phyloP scores from a whole-genome alignment of 2,888 invertebrate genomes.

The Hypolimnas misippus region DNA sequence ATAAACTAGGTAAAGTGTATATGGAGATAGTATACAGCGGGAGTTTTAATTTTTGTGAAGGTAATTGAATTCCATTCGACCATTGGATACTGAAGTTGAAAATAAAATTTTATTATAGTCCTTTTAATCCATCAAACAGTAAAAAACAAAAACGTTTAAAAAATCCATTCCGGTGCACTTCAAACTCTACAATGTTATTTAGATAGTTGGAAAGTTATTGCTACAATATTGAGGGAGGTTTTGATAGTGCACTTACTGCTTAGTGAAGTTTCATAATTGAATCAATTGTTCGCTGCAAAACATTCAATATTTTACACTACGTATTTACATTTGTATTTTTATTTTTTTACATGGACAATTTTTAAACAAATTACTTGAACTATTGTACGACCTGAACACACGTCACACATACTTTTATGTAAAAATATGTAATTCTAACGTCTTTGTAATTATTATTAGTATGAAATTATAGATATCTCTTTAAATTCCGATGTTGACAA shows the following conservation, averaged over 20 bases:
- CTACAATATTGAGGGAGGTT: conserved; percentile 3
- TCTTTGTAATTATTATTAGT: too few relatives aligned
- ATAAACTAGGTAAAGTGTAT: conserved; percentile 50
- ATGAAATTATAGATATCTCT: too few relatives aligned
- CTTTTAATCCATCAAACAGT: conserved; percentile 19
- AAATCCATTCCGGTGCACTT: conserved; percentile 4
- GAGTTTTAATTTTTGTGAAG: conserved; percentile 47
- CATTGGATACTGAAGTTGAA: conserved; percentile 33
- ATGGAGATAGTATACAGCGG: conserved; percentile 40
- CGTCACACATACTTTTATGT: too few relatives aligned
- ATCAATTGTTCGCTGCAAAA: neutral
- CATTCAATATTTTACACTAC: neutral
- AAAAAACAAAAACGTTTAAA: conserved; percentile 11
- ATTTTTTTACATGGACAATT: neutral
- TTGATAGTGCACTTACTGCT: conserved; percentile 1
- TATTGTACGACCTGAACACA: too few relatives aligned
- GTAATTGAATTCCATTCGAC: conserved; percentile 44
- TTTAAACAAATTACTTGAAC: too few relatives aligned
- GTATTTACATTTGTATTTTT: neutral
- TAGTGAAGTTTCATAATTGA: conserved; percentile 6
- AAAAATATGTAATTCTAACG: too few relatives aligned
- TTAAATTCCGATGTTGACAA: too few relatives aligned
- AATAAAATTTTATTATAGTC: conserved; percentile 34
- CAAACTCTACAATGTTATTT: conserved; percentile 7
- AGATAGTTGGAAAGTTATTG: neutral